These are phyloP conservation scores for Platycheirus rosarum DNA, from an alignment of 2,888 invertebrate genomes.

Conservation along the genomic window DNA sequence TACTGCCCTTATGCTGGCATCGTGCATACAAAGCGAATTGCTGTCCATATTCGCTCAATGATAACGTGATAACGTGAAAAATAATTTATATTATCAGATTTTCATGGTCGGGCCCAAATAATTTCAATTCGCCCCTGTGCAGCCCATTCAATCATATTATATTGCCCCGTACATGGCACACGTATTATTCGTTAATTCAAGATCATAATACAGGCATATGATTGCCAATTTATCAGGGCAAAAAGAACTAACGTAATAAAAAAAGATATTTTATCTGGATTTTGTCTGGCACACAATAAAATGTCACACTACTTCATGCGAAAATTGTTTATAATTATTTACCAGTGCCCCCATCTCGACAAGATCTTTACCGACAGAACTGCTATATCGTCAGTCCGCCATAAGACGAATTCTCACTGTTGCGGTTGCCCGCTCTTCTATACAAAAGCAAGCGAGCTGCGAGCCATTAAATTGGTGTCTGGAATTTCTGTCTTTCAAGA, in stretches of 20 bases:
- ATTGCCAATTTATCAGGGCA: slow-evolving; percentile 34
- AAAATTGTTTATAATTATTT: slow-evolving; percentile 61
- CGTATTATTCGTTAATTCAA: slow-evolving; percentile 42
- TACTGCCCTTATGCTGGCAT: too few relatives aligned
- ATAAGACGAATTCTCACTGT: not conserved
- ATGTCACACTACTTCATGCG: slow-evolving; percentile 27
- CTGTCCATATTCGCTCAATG: too few relatives aligned
- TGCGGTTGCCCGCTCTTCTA: not conserved
- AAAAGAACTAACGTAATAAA: slow-evolving; percentile 20
- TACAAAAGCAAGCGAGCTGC: slow-evolving; percentile 49
- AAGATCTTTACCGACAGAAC: not conserved
- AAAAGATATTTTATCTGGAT: slow-evolving; percentile 26
- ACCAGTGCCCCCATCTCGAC: slow-evolving; percentile 2
- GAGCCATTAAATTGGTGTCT: slow-evolving; percentile 46
- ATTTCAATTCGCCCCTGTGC: not conserved
- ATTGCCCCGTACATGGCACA: not conserved
- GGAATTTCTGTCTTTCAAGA: slow-evolving; percentile 36
- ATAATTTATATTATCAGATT: too few relatives aligned
- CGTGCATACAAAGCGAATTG: too few relatives aligned
- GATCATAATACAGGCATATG: slow-evolving; percentile 31
- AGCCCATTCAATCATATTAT: not conserved
- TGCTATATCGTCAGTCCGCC: slow-evolving; percentile 1
- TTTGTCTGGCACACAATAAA: slow-evolving; percentile 12
- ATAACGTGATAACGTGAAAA: too few relatives aligned
- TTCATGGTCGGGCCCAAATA: not conserved